Base-by-base conservation (phyloP, 2,888 invertebrate species). In the Noctua fimbriata region DNA sequence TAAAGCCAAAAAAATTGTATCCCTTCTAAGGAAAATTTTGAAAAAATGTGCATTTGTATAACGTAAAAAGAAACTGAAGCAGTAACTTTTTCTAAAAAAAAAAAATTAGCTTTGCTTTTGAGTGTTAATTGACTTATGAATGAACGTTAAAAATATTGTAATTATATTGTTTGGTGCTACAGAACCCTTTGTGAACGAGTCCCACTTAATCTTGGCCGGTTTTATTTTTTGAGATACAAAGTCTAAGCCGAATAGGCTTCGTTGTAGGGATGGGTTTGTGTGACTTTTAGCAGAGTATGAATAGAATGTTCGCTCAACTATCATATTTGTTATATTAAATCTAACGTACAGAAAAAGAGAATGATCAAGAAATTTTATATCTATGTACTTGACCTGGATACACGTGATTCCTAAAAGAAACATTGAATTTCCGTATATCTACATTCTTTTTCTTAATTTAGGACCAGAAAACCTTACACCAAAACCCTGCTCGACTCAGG, bases 181-280 rank as follows among this genome's bases (percentile, higher is more conserved):
- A n/a, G n/a, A 28, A 63, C 60, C 16, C 16, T 18, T 18, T 28
- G 18, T 18, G 60, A 7, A 18, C 18, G 18, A 28, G 16, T 1
- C 60, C 18, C 9, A 28, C 58, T 14, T 5, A 5, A 2, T 14
- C 14, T 1, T n/a, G 5, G 14, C 14, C 14, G 5, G 58, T 58
- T 58, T n/a, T n/a, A n/a, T n/a, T n/a, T n/a, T n/a, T 60, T 60
- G 55, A 67, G 16, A 66, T 63, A 63, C 52, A 41, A 47, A 70
- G 32, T 73, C 69, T 73, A 52, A 80, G 71, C 75, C 41, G 36
- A 24, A 73, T 47, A 24, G 47, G 55, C 12, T 74, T 74, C 74
- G 81, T 66, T 77, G 49, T 60, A 60, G 4, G 10, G 41, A 49
- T 32, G 12, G 36, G 10, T 69, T 41, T 52, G 3, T 12, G 16